Conservation (phyloP, 2,797 vertebrate species). For the Rhinogobio ventralis region DNA sequence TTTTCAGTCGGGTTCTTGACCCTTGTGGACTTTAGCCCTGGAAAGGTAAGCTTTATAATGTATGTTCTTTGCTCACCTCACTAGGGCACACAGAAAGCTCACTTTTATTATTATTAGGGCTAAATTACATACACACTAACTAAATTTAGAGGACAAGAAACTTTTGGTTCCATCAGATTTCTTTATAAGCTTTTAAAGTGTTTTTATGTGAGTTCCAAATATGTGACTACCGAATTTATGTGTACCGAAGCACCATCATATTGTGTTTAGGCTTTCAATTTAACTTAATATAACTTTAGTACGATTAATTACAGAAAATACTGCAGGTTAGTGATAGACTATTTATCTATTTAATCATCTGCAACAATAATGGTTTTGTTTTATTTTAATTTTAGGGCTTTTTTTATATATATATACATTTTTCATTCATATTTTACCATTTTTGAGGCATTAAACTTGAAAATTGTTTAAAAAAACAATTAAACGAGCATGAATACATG, state of each 20-base stretch:
- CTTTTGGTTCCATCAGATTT: not conserved
- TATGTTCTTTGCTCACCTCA: not conserved
- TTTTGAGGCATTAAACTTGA: not conserved
- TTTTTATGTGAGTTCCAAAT: not conserved
- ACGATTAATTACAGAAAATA: not conserved
- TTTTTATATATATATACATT: not conserved
- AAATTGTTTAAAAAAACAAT: not conserved
- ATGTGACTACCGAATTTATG: not conserved
- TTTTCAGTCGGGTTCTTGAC: conserved; percentile 13
- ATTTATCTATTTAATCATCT: not conserved
- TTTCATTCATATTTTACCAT: not conserved
- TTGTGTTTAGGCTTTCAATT: not conserved
- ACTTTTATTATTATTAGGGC: not conserved
- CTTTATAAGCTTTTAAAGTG: conserved; percentile 1
- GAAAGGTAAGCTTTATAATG: conserved; percentile 47
- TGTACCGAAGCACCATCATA: not conserved
- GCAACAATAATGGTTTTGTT: not conserved
- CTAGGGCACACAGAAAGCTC: not conserved
- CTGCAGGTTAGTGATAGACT: not conserved
- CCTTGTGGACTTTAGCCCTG: conserved; percentile 20
- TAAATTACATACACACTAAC: not conserved
- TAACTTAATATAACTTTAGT: not conserved
- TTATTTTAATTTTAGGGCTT: not conserved
- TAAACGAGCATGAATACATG: not conserved
- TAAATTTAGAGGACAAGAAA: not conserved